Percentiles rank a stretch among this genome's conserved stretches.
Conservation (phyloP, 2,888 invertebrate genomes). For the Noctua janthina region DNA sequence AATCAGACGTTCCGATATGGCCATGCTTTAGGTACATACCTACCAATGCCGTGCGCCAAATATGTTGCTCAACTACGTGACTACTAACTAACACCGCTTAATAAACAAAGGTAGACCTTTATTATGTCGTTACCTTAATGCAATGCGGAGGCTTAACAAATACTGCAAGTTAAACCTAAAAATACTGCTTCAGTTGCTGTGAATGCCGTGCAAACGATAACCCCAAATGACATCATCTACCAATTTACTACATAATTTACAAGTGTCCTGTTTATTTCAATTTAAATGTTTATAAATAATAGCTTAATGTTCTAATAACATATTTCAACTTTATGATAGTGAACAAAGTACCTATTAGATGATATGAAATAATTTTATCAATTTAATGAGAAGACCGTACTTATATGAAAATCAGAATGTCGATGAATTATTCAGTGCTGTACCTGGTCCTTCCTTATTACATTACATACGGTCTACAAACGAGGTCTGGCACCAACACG, state of each 20-base stretch:
- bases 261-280: conserved; percentile 41
- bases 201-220: conserved; percentile 63
- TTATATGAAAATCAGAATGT: conserved; percentile 8
- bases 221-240: conserved; percentile 70
- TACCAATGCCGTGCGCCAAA: conserved; percentile 73
- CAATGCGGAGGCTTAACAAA: conserved; percentile 32
- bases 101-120: conserved; percentile 51
- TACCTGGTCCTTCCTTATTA: conserved; percentile 26
- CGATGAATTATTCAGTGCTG: conserved; percentile 46
- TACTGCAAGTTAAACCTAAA: conserved; percentile 8
- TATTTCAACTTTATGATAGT: conserved; percentile 2
- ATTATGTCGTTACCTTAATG: conserved; percentile 26
- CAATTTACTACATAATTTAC: conserved; percentile 50
- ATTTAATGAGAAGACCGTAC: conserved; percentile 27
- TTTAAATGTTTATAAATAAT: conserved; percentile 36
- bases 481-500: conserved; percentile 23
- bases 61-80: conserved; percentile 69
- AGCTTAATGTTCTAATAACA: conserved; percentile 18
- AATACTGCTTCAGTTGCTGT: conserved; percentile 17
- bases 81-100: conserved; percentile 54
- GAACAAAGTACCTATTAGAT: conserved; percentile 28
- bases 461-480: conserved; percentile 13
- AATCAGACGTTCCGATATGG: conserved; percentile 86
- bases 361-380: conserved; percentile 1
- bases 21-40: conserved; percentile 67